Base-by-base conservation (phyloP, 2,113 vertebrate genomes). In the Melierax canorus region DNA sequence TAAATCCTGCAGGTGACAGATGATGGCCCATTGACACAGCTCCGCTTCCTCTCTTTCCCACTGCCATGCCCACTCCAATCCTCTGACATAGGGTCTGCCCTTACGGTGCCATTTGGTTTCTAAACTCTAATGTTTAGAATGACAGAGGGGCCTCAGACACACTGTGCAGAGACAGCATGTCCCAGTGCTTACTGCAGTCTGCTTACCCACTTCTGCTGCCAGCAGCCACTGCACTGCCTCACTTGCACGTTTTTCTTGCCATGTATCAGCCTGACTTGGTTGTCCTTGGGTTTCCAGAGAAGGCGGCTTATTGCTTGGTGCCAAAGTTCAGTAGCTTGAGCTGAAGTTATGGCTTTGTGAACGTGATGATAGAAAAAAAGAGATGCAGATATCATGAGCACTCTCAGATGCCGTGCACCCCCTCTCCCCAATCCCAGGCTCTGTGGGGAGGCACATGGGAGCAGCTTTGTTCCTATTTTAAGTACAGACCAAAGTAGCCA, bases 401-500 rank as follows among this genome's bases (percentile, higher is more conserved):
- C 23, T 32, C 53, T 56, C 7, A 2, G 74, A 32, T 26, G 34
- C 29, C 13, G 0, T 24, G 30, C 8, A 19, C 41, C 50, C 29
- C 30, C 77, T 73, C 87, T 17, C n/a, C 4, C 39, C 26, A 4
- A 11, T 43, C 39, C 56, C 21, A 8, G 10, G 59, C 38, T n/a
- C 34, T 46, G 16, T 8, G 66, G 39, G 26, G 29, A 86, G 53
- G 66, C 59, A 69, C 58, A 56, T 12, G 80, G 81, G 38, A 89
- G 66, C 71, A 77, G 85, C 71, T 89, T 92, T 69, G 71, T 82
- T 95, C 62, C 88, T 45, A 41, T 41, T 41, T 41, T 41, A 41
- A 41, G 41, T 41, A 41, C 41, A 41, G 41, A 41, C 41, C 41
- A 41, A 41, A 41, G 41, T 41, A 14, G 41, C 41, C 41, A 41